These are phyloP conservation scores for Lagopus muta DNA, from an alignment of 2,113 vertebrate species.

Conservation along the genomic window DNA sequence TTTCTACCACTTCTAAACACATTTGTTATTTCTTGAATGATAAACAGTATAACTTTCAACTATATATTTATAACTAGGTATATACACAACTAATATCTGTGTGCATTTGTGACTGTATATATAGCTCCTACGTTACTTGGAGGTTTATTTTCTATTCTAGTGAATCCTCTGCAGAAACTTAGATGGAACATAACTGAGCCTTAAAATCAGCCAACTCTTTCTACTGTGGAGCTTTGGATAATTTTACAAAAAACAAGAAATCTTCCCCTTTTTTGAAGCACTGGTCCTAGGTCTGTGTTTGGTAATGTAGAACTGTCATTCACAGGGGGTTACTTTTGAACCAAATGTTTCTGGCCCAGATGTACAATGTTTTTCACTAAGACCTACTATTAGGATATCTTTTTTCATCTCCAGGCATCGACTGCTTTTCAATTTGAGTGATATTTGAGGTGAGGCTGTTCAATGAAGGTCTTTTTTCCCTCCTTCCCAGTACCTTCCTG, in stretches of 20 bases:
- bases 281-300: background rate
- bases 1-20: background rate
- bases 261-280: background rate
- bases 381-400: background rate
- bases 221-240: background rate
- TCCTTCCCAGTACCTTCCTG: background rate
- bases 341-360: background rate
- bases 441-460: background rate
- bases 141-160: background rate
- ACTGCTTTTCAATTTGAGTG: background rate
- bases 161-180: background rate
- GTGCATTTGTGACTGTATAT: background rate
- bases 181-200: background rate
- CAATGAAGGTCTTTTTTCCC: background rate
- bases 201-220: background rate
- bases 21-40: background rate
- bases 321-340: background rate
- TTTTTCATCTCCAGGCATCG: background rate
- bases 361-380: background rate
- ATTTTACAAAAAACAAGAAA: background rate
- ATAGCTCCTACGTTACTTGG: background rate
- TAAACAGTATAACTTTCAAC: background rate
- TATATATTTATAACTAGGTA: background rate
- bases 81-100: too few species aligned
- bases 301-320: background rate